Evolutionary conservation across 2,113 vertebrate genomes (phyloP), one percentile per base, ranked within the genome.

Genomic region (Ailurus styani): DNA sequence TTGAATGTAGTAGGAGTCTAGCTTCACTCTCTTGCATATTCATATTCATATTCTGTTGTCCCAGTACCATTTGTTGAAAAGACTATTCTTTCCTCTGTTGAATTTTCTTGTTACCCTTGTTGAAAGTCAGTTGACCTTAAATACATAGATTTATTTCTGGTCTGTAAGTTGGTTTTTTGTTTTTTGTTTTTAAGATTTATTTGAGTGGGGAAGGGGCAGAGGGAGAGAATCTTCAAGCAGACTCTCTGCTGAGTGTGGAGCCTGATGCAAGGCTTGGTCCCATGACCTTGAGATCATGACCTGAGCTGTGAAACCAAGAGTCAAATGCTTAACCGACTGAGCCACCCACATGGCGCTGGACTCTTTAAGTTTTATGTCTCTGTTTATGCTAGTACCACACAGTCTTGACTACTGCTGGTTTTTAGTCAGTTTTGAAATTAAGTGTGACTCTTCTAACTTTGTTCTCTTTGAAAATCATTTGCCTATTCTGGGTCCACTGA

Each of bases 361-460:
- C 34, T 68, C 66, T n/a, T n/a, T 68, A 68, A 9, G 18, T 37
- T 68, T 37, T 68, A 21, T 68, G 66, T 68, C 18, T 37, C 34
- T 68, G 6, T 68, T 7, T 68, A 68, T 68, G 66, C 66, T n/a
- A n/a, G 34, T 37, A 68, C 18, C 66, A 68, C 60, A 62, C 66
- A 68, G 66, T 37, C 31, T n/a, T 68, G 66, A 68, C 37, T 68
- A 68, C 34, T 68, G 34, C 20, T 64, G 40, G 42, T 68, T 82
- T 94, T 90, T 50, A 79, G 66, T 90, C 78, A 70, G 23, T 90
- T 95, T 93, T 93, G 34, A 91, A 91, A 47, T 66, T 45, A 87
- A 57, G 14, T 82, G 13, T 77, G 40, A 20, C 14, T 88, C 77
- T n/a, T 89, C 31, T 21, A 45, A 47, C 55, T 88, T 84, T 79